Percentiles rank a stretch among this genome's conserved stretches.
These are phyloP conservation scores for Epinephelus cyanopodus DNA, from an alignment of 2,113 vertebrate species.

Conservation along the genomic window DNA sequence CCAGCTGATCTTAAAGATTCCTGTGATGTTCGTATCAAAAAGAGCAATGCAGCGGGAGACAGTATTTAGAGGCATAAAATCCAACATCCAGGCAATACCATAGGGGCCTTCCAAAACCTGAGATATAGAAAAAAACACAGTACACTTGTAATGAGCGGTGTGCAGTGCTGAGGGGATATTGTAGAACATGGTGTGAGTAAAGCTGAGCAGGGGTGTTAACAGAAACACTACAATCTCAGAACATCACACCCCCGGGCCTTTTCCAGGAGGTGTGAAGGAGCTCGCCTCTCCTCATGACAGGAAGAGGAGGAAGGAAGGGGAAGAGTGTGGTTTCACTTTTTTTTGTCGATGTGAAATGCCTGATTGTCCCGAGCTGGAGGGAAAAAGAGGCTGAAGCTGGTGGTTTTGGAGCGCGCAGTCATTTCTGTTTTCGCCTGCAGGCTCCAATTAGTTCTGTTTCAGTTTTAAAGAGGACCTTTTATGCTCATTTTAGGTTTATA, in stretches of 20 bases:
- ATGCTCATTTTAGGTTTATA: too few relatives aligned
- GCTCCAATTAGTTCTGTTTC: neutral
- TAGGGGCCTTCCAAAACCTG: constrained; percentile 10
- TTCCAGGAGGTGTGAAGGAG: constrained; percentile 69
- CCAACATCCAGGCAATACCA: neutral
- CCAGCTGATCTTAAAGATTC: constrained; percentile 26
- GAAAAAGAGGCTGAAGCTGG: neutral
- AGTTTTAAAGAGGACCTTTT: neutral
- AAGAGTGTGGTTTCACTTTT: constrained; percentile 9
- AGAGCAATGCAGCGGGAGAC: neutral
- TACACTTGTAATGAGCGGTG: constrained; percentile 50
- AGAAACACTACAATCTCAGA: constrained; percentile 64
- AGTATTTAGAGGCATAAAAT: constrained; percentile 29
- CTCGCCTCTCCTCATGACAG: constrained; percentile 60
- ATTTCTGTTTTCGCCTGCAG: neutral
- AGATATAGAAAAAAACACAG: neutral
- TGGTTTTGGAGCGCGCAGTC: neutral
- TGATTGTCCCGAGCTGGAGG: constrained; percentile 26
- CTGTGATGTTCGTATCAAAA: constrained; percentile 11
- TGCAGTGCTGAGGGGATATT: constrained; percentile 52
- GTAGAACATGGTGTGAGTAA: constrained; percentile 57
- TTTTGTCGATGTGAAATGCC: neutral
- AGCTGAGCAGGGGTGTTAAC: constrained; percentile 59
- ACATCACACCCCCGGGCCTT: constrained; percentile 67
- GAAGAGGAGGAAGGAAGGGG: constrained; percentile 17